phyloP scores from a whole-genome alignment of 2,888 invertebrate species.

The Parapristionchus giblindavisi region DNA sequence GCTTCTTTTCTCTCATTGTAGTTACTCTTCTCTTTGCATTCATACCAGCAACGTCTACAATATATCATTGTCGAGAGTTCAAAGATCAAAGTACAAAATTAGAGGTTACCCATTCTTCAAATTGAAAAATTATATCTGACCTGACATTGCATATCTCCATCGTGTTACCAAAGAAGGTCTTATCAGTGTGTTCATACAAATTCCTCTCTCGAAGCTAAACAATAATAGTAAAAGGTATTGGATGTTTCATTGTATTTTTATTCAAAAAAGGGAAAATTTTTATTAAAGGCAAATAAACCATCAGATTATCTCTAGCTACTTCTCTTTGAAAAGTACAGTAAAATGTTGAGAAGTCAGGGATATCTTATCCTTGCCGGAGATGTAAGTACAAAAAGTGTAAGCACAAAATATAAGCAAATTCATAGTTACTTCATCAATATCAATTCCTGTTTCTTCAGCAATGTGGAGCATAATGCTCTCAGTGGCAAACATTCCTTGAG shows the following conservation, averaged over 20 bases:
- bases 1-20: slow-evolving; percentile 61
- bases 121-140: neutral
- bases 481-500: slow-evolving; percentile 87
- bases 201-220: slow-evolving; percentile 77
- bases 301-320: too few relatives aligned
- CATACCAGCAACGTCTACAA: slow-evolving; percentile 65
- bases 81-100: too few relatives aligned
- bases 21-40: slow-evolving; percentile 67
- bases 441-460: slow-evolving; percentile 73
- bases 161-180: slow-evolving; percentile 82
- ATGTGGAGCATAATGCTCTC: slow-evolving; percentile 83
- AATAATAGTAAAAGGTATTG: too few relatives aligned
- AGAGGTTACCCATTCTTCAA: too few relatives aligned
- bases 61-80: neutral
- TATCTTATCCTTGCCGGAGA: too few relatives aligned
- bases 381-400: neutral
- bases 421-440: slow-evolving; percentile 54
- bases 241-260: too few relatives aligned
- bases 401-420: neutral
- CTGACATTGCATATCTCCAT: slow-evolving; percentile 78
- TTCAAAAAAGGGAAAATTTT: too few relatives aligned
- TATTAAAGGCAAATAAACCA: too few relatives aligned
- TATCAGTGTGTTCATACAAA: slow-evolving; percentile 82
- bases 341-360: too few relatives aligned
- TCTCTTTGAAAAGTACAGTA: too few relatives aligned